Conservation (phyloP, 2,113 vertebrate species). For the Pterocles gutturalis region DNA sequence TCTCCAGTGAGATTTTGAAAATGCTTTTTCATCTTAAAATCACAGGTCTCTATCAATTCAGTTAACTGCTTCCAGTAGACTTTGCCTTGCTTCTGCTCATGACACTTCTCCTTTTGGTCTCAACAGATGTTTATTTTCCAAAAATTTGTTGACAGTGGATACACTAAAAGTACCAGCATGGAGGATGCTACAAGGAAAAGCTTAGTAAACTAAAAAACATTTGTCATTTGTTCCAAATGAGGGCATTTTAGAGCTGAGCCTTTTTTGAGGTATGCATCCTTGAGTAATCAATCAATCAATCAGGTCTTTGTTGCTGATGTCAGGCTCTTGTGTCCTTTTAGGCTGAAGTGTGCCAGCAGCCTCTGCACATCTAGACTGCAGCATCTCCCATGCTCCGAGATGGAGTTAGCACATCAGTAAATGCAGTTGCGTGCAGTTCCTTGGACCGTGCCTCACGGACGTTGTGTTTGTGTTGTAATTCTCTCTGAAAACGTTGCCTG, state of each 20-base stretch:
- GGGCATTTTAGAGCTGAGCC: background rate
- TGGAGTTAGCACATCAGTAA: background rate
- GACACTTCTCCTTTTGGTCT: background rate
- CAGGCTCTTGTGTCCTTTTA: accelerated
- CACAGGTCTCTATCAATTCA: background rate
- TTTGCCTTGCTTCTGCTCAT: background rate
- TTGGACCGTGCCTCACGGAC: background rate
- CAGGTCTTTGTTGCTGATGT: background rate
- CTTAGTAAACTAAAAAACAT: background rate
- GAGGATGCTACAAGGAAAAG: background rate
- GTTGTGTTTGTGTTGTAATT: background rate
- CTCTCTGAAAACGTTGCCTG: background rate
- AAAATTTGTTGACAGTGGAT: background rate
- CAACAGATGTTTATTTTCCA: background rate
- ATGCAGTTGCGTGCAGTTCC: accelerated
- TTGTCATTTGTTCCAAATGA: background rate
- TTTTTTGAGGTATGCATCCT: background rate
- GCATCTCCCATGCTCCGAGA: accelerated
- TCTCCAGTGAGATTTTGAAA: background rate
- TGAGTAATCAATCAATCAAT: background rate
- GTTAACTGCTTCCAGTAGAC: background rate
- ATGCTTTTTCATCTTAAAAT: background rate
- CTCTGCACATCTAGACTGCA: background rate
- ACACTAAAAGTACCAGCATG: accelerated
- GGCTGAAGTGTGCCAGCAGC: accelerated